Percentiles rank a stretch among this genome's conserved stretches.
phyloP scores from a whole-genome alignment of 2,113 vertebrate species.

The Geococcyx californianus region DNA sequence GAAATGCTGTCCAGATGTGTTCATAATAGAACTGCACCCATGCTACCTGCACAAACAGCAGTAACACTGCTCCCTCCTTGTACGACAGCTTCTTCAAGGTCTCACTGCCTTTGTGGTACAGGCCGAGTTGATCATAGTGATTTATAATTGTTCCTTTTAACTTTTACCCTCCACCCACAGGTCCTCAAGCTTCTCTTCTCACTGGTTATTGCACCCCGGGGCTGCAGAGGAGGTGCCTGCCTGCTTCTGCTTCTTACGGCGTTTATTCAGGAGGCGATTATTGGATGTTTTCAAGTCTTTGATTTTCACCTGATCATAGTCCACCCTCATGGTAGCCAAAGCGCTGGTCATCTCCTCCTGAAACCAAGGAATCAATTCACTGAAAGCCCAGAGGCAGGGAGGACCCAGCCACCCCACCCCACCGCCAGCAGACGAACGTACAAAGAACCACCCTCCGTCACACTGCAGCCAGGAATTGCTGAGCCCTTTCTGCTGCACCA shows the following conservation, averaged over 20 bases:
- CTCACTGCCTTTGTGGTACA: neutral
- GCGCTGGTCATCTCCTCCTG: conserved; percentile 99
- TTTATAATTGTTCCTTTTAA: neutral
- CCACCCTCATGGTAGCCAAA: conserved; percentile 96
- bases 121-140: neutral
- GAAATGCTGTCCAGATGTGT: neutral
- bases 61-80: neutral
- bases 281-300: conserved; percentile 95
- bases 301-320: conserved; percentile 97
- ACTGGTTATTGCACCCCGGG: conserved; percentile 86
- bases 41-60: neutral
- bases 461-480: neutral
- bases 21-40: neutral
- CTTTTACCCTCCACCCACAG: neutral
- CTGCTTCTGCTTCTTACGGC: conserved; percentile 91
- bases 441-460: neutral
- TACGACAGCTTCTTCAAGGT: neutral
- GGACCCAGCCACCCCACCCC: neutral
- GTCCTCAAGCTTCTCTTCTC: neutral
- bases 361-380: neutral
- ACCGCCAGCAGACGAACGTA: neutral
- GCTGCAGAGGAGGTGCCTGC: conserved; percentile 70
- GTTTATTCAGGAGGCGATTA: conserved; percentile 94
- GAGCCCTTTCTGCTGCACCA: neutral
- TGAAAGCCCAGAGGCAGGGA: neutral